phyloP scores from a whole-genome alignment of 2,888 invertebrate genomes.

The Drosophila neutralis region DNA sequence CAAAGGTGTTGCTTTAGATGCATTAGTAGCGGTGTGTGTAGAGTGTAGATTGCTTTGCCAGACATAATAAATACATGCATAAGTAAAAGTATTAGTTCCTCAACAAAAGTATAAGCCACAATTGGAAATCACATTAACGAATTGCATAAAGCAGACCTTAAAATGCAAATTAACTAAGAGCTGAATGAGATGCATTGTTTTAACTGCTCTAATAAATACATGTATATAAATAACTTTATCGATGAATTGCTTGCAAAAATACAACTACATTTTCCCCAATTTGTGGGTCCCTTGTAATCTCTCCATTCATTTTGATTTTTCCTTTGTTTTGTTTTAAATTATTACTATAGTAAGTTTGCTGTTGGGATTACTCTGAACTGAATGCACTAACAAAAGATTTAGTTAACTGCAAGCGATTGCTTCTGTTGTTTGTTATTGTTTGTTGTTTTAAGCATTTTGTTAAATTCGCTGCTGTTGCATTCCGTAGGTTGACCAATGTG shows the following conservation, averaged over 20 bases:
- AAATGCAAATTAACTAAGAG: constrained; percentile 33
- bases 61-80: constrained; percentile 51
- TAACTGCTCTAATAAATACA: constrained; percentile 21
- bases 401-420: constrained; percentile 14
- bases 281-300: constrained; percentile 18
- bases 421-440: constrained; percentile 18
- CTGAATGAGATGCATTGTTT: constrained; percentile 26
- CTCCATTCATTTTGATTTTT: constrained; percentile 8
- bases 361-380: constrained; percentile 5
- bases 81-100: constrained; percentile 29
- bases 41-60: constrained; percentile 37
- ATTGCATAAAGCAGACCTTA: constrained; percentile 33
- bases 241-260: constrained; percentile 52
- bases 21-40: constrained; percentile 33
- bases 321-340: neutral
- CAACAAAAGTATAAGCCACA: constrained; percentile 70
- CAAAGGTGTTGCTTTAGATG: constrained; percentile 36
- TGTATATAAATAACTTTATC: constrained; percentile 5
- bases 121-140: constrained; percentile 70
- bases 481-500: constrained; percentile 16
- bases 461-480: constrained; percentile 55
- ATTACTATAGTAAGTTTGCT: constrained; percentile 2
- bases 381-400: constrained; percentile 11
- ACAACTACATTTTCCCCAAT: constrained; percentile 25
- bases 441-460: constrained; percentile 28